Conservation (phyloP, 1,140 invertebrate genomes). For the Heterodera schachtii region DNA sequence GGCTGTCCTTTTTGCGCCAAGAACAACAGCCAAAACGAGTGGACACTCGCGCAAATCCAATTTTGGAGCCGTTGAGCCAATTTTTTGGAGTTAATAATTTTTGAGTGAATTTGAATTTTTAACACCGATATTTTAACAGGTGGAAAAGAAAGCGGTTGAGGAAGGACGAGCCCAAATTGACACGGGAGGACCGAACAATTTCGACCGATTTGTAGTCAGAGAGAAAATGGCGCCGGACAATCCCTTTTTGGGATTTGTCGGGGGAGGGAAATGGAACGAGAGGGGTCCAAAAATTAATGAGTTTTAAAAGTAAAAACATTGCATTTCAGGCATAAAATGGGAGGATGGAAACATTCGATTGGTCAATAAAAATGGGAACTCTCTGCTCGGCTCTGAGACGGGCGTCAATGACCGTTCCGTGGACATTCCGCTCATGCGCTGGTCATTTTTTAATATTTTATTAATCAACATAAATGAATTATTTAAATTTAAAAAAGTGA, state of each 20-base stretch:
- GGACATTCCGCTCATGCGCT: conserved; percentile 45
- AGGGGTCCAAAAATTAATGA: conserved; percentile 19
- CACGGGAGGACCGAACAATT: conserved; percentile 41
- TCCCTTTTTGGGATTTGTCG: conserved; percentile 34
- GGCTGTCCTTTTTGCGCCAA: not conserved
- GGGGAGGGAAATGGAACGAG: conserved; percentile 49
- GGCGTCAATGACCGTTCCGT: conserved; percentile 50
- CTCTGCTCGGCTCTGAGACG: conserved; percentile 50
- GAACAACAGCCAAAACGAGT: conserved; percentile 7
- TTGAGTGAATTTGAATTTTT: not conserved
- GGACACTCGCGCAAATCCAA: not conserved
- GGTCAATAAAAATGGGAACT: conserved; percentile 52
- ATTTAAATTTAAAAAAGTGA: too few species aligned
- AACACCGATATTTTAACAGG: conserved; percentile 21
- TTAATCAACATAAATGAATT: too few species aligned
- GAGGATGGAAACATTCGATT: conserved; percentile 51
- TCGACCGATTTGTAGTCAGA: conserved; percentile 51
- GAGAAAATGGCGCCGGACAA: conserved; percentile 41
- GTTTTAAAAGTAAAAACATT: not conserved
- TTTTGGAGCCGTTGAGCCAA: conserved; percentile 11
- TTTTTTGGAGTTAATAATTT: conserved; percentile 22
- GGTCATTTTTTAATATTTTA: not conserved
- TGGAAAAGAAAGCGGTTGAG: conserved; percentile 30
- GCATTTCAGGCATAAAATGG: conserved; percentile 49
- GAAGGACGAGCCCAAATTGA: conserved; percentile 26